phyloP scores from a whole-genome alignment of 2,888 invertebrate genomes.

The Nebria salina region DNA sequence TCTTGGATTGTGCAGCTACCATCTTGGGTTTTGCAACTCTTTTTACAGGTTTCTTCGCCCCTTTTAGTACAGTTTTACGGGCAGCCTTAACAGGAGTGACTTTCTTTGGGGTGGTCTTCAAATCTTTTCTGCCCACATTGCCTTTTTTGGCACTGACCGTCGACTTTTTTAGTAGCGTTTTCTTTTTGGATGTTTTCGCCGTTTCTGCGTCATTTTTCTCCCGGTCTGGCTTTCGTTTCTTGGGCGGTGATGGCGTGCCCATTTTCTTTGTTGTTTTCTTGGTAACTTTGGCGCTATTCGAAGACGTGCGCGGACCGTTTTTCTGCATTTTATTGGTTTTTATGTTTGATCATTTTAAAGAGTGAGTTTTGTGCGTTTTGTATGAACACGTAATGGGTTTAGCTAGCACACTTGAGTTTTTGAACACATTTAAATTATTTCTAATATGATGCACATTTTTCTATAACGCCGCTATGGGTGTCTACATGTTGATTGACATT shows the following conservation, averaged over 20 bases:
- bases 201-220: constrained; percentile 56
- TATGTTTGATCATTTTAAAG: constrained; percentile 31
- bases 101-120: constrained; percentile 47
- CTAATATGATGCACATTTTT: constrained; percentile 25
- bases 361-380: constrained; percentile 33
- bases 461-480: background rate
- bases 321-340: constrained; percentile 32
- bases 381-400: constrained; percentile 40
- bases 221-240: constrained; percentile 52
- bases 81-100: constrained; percentile 49
- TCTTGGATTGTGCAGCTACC: constrained; percentile 52
- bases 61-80: constrained; percentile 39
- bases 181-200: constrained; percentile 59
- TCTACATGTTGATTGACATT: background rate
- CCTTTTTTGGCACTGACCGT: constrained; percentile 50
- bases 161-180: constrained; percentile 55
- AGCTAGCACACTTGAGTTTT: constrained; percentile 26
- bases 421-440: constrained; percentile 41
- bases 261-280: constrained; percentile 50
- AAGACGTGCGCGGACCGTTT: constrained; percentile 13
- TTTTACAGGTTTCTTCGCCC: constrained; percentile 41
- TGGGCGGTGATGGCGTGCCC: constrained; percentile 50
- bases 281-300: constrained; percentile 42
- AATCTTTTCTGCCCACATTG: constrained; percentile 51
- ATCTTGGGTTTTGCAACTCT: constrained; percentile 39